Conservation (phyloP, 1,140 invertebrate species). For the Penaeus chinensis region DNA sequence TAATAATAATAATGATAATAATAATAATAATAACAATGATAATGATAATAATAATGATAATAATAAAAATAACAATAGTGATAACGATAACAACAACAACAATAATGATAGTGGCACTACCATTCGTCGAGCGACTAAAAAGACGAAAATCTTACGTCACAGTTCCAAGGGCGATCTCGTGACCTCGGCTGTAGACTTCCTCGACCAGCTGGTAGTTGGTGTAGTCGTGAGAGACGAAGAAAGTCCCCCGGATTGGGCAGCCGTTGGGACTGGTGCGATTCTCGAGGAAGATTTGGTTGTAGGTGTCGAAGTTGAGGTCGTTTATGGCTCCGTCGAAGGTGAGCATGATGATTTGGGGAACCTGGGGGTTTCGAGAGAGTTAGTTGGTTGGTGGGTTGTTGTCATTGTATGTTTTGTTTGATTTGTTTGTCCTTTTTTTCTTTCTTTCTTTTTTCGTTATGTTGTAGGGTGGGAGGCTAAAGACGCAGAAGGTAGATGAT, state of each 20-base stretch:
- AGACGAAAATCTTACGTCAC: constrained; percentile 66
- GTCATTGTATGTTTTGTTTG: not conserved
- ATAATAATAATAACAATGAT: too few species aligned
- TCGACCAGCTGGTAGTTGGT: constrained; percentile 95
- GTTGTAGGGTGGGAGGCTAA: too few species aligned
- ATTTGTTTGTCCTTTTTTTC: too few species aligned
- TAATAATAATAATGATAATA: too few species aligned
- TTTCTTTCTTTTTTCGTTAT: not conserved
- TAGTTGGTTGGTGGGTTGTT: not conserved
- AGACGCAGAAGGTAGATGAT: too few species aligned
- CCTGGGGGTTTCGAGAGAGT: constrained; percentile 72
- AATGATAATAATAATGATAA: too few species aligned
- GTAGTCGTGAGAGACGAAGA: constrained; percentile 95
- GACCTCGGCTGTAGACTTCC: constrained; percentile 85
- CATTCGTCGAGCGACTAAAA: too few species aligned
- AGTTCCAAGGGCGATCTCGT: constrained; percentile 91
- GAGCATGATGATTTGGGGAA: constrained; percentile 92
- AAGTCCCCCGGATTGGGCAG: constrained; percentile 90
- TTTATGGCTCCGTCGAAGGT: constrained; percentile 95
- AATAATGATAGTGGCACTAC: too few species aligned
- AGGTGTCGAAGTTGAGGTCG: constrained; percentile 89
- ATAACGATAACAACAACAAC: too few species aligned
- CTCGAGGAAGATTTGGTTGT: constrained; percentile 81
- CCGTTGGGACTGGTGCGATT: constrained; percentile 82
- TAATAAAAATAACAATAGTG: too few species aligned